Evolutionary conservation across 2,888 invertebrate species (phyloP).

Genomic region (Beris chalybata): DNA sequence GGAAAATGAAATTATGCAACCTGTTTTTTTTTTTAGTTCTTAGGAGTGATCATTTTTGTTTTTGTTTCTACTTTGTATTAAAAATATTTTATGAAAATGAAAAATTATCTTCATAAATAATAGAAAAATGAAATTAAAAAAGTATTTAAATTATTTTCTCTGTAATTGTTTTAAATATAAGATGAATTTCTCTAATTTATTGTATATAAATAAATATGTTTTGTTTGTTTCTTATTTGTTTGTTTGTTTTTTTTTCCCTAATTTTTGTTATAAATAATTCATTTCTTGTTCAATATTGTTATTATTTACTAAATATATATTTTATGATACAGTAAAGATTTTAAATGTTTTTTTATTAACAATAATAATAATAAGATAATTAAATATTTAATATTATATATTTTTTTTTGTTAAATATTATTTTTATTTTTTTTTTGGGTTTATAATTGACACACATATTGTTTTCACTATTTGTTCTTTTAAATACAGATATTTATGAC

Average conservation of each 20-base stretch:
- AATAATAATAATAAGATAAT: constrained; percentile 22
- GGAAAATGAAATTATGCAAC: too few relatives aligned
- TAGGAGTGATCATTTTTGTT: too few relatives aligned
- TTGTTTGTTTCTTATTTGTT: too few relatives aligned
- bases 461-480: constrained; percentile 16
- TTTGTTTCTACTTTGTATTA: too few relatives aligned
- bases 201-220: too few relatives aligned
- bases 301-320: constrained; percentile 7
- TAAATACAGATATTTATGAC: background rate
- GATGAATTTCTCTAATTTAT: too few relatives aligned
- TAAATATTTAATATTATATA: constrained; percentile 23
- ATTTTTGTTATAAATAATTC: constrained; percentile 12
- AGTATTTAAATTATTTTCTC: too few relatives aligned
- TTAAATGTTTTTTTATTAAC: constrained; percentile 14
- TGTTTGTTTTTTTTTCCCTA: constrained; percentile 1
- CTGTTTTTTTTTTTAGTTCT: too few relatives aligned
- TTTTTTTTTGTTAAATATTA: constrained; percentile 11
- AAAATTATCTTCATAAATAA: too few relatives aligned
- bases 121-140: too few relatives aligned
- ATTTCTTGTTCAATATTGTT: constrained; percentile 11
- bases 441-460: constrained; percentile 34
- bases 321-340: constrained; percentile 3
- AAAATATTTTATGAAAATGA: too few relatives aligned
- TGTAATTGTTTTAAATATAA: too few relatives aligned
- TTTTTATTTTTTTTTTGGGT: constrained; percentile 13